Conservation (phyloP, 2,888 invertebrate species). For the Yponomeuta malinellus region DNA sequence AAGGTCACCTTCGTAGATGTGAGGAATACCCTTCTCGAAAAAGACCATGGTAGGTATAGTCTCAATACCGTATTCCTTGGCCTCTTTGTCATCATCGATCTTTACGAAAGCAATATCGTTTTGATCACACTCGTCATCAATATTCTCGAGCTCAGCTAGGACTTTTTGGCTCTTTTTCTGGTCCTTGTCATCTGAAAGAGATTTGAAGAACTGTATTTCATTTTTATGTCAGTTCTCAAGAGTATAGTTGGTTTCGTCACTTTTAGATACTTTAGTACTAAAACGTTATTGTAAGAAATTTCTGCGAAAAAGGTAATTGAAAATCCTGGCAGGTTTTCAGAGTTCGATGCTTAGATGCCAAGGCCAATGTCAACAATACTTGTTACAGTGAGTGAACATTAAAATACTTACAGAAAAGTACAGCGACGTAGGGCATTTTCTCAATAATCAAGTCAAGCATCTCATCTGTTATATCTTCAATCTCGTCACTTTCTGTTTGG, state of each 20-base stretch:
- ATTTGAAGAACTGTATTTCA: conserved; percentile 67
- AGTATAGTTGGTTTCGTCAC: conserved; percentile 31
- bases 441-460: conserved; percentile 93
- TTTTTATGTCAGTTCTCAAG: conserved; percentile 69
- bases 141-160: conserved; percentile 89
- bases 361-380: conserved; percentile 34
- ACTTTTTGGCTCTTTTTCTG: conserved; percentile 93
- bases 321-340: conserved; percentile 49
- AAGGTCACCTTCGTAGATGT: conserved; percentile 87
- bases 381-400: conserved; percentile 3
- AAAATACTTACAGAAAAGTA: conserved; percentile 88
- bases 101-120: conserved; percentile 95
- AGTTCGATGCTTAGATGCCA: conserved; percentile 17
- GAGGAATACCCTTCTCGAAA: conserved; percentile 84
- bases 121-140: conserved; percentile 95
- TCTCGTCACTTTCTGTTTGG: conserved; percentile 91
- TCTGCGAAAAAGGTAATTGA: conserved; percentile 31
- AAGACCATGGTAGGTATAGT: conserved; percentile 87
- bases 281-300: conserved; percentile 25
- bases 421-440: conserved; percentile 92
- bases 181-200: conserved; percentile 87
- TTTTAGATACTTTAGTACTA: conserved; percentile 5
- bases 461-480: conserved; percentile 95
- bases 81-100: conserved; percentile 91
- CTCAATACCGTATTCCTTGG: conserved; percentile 92